These are phyloP conservation scores for Ophiodon elongatus DNA, from an alignment of 2,113 vertebrate species.

Conservation along the genomic window DNA sequence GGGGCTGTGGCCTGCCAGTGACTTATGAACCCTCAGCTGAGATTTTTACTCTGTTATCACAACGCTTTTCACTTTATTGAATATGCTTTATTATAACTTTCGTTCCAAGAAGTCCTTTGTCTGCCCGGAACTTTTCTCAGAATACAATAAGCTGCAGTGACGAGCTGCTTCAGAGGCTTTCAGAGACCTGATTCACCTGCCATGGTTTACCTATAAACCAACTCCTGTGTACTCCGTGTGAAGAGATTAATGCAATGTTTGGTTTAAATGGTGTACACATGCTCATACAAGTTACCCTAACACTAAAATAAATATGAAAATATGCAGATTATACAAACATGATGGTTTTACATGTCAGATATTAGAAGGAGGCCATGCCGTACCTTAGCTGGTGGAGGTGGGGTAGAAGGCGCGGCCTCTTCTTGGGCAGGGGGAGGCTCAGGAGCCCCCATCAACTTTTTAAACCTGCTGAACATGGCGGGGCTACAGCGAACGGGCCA, in stretches of 20 bases:
- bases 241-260: background rate
- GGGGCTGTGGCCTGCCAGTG: no score
- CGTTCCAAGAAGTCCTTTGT: no score
- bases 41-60: no score
- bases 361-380: conserved; percentile 1
- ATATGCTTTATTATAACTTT: no score
- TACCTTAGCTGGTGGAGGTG: conserved; percentile 73
- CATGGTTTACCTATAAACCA: background rate
- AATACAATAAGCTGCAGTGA: no score
- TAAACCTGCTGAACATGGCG: conserved; percentile 88
- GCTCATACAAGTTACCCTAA: background rate
- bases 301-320: background rate
- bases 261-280: background rate
- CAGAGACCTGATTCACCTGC: conserved; percentile 16
- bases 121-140: no score
- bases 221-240: background rate
- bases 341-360: background rate
- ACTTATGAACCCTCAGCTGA: no score
- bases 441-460: conserved; percentile 70
- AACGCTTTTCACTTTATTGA: no score
- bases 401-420: background rate
- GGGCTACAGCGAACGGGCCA: background rate
- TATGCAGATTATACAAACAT: background rate
- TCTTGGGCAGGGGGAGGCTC: conserved; percentile 45
- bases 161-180: conserved; percentile 45